Base-by-base conservation (phyloP, 2,888 invertebrate species). In the Rhorus exstirpatorius region DNA sequence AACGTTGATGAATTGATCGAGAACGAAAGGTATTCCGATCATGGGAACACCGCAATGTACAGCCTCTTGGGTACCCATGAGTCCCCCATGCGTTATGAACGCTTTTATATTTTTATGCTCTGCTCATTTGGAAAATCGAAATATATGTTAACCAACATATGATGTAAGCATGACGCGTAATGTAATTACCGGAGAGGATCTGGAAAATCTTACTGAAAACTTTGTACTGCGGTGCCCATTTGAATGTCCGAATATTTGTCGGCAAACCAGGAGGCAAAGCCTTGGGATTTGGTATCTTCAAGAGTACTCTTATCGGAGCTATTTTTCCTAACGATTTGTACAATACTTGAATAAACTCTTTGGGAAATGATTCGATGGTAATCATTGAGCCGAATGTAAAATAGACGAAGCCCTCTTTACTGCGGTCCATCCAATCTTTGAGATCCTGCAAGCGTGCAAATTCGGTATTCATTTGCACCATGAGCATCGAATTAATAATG, bases 21-120 rank as follows among this genome's bases (percentile, higher is more conserved):
- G 89, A 26, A 90, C 88, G 8, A 91, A 71, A 8, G 92, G 92
- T 10, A 92, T 79, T 8, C 91, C 91, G 21, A 92, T 83, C 87
- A 92, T 86, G 0, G 92, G 92, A 2, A 92, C 89, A 0, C 87
- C 91, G 41, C 84, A 90, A 74, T 87, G 80, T 72, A 92, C 83
- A 1, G 92, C 86, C 68, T 92, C 92, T 60, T 89, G 90, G 1
- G 89, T 88, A 10, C 92, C 89, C 86, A 92, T 86, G 1, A 91
- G 84, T 0, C 92, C 92, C 1, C 91, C 91, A 12, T 92, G 92
- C 2, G 91, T 92, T 74, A 92, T 87, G 68, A 92, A 92, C 1
- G 86, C 88, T 71, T 83, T 90, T n/a, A 89, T 38, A 35, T 92
- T 91, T 8, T 76, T 87, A 67, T 92, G 91, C 1, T 90, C 92